Evolutionary conservation across 2,888 invertebrate genomes (phyloP), one percentile per base, ranked within the genome.

Genomic region (Eupsilia transversa): DNA sequence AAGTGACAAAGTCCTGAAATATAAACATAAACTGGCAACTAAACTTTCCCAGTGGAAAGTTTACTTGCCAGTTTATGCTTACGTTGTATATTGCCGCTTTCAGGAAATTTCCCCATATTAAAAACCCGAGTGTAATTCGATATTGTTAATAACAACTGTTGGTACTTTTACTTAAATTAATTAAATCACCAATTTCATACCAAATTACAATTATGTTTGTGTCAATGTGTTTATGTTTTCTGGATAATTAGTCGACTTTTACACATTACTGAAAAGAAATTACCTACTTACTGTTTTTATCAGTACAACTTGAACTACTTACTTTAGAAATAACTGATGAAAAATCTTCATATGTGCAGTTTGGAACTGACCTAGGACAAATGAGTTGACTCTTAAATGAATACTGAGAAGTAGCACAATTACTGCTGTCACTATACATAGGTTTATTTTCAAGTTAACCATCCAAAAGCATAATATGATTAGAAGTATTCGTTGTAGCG

Each of bases 391-490:
- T n/a, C 38, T 14, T 52, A 73, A 30, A 30, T 38, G 35, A 23
- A 56, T 43, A 10, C 10, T 17, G 52, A 20, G 20, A 20, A 56
- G 2, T 41, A 17, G 9, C 46, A 63, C 20, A 14, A n/a, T 27
- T 27, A 41, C 6, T n/a, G n/a, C 14, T 3, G 20, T 38, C 35
- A 41, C 14, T 23, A 12, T 10, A 14, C 3, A 38, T n/a, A 35
- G 30, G 12, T 60, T 33, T 33, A 33, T 23, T 30, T 23, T 35
- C 3, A 41, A 41, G 33, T 30, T 23, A 68, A 65, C 43, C 23
- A 60, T 35, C 23, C 23, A 33, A 20, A 57, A 57, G 60, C 20
- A 64, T 68, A 70, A 64, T 52, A 52, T n/a, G 10, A 52, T 74
- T n/a, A 33, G n/a, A n/a, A n/a, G 23, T 49, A 67, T 74, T 59